These are phyloP conservation scores for Triplophysa rosa DNA, from an alignment of 2,113 vertebrate species.

Conservation along the genomic window DNA sequence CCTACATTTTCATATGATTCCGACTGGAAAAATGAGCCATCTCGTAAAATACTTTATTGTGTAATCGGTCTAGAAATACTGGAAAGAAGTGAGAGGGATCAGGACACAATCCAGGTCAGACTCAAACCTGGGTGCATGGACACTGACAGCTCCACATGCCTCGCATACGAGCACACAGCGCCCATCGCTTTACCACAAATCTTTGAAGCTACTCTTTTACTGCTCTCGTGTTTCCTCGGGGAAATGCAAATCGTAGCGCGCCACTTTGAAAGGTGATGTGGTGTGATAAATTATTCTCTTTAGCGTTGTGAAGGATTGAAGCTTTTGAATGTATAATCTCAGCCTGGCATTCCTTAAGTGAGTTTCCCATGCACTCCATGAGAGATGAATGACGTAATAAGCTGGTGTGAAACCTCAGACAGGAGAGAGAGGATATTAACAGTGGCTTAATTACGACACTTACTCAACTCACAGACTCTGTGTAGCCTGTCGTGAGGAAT, in stretches of 20 bases:
- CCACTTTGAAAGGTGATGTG: background rate
- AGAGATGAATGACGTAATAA: conserved; percentile 43
- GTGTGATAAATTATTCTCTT: conserved; percentile 11
- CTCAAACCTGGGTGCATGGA: too few species aligned
- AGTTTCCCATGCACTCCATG: conserved; percentile 21
- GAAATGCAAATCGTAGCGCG: background rate
- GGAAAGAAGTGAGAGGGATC: too few species aligned
- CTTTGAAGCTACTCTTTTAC: background rate
- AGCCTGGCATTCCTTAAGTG: conserved; percentile 16
- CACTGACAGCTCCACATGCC: too few species aligned
- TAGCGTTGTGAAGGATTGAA: conserved; percentile 14
- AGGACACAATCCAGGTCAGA: too few species aligned
- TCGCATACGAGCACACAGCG: too few species aligned
- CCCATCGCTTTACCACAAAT: too few species aligned
- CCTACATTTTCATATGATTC: too few species aligned
- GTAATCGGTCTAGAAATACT: too few species aligned
- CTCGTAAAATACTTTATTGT: too few species aligned
- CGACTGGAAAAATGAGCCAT: too few species aligned
- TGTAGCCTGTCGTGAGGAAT: background rate
- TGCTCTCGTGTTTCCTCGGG: background rate
- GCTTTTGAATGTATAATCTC: conserved; percentile 18
- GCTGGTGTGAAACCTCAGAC: conserved; percentile 19
- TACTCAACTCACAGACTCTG: conserved; percentile 3
- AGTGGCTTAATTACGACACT: conserved; percentile 33
- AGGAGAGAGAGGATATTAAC: conserved; percentile 35